phyloP scores from a whole-genome alignment of 2,113 vertebrate genomes.

The Stictonetta naevosa region DNA sequence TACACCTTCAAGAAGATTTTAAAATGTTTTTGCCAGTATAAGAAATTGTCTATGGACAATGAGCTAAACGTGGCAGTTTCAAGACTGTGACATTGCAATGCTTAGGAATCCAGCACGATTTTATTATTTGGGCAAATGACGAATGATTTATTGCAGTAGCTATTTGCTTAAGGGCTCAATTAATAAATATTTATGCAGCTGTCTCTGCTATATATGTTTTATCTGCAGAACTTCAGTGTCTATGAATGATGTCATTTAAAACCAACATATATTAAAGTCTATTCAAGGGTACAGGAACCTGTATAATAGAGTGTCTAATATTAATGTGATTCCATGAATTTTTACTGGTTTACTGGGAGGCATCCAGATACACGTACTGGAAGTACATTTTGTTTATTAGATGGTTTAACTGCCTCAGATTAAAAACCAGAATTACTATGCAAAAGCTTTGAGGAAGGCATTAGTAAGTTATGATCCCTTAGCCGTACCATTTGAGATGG shows the following conservation, averaged over 20 bases:
- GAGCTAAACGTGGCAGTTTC: background rate
- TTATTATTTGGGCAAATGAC: background rate
- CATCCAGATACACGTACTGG: background rate
- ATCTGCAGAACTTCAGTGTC: background rate
- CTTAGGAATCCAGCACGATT: background rate
- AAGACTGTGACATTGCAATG: background rate
- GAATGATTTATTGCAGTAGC: background rate
- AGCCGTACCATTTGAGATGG: background rate
- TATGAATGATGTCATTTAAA: conserved; percentile 20
- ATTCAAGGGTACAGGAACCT: background rate
- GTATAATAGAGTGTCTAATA: background rate
- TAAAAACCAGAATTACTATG: background rate
- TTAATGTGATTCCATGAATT: background rate
- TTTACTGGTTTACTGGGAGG: background rate
- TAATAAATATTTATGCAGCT: conserved; percentile 40
- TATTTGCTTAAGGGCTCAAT: conserved; percentile 2
- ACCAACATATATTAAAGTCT: background rate
- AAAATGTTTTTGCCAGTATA: background rate
- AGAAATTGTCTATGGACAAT: background rate
- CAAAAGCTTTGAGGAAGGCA: background rate
- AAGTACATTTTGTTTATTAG: background rate
- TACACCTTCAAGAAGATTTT: background rate
- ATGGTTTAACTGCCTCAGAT: background rate
- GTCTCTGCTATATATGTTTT: conserved; percentile 1
- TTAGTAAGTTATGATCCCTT: background rate